Conservation (phyloP, 2,888 invertebrate species). For the Amorpha juglandis region DNA sequence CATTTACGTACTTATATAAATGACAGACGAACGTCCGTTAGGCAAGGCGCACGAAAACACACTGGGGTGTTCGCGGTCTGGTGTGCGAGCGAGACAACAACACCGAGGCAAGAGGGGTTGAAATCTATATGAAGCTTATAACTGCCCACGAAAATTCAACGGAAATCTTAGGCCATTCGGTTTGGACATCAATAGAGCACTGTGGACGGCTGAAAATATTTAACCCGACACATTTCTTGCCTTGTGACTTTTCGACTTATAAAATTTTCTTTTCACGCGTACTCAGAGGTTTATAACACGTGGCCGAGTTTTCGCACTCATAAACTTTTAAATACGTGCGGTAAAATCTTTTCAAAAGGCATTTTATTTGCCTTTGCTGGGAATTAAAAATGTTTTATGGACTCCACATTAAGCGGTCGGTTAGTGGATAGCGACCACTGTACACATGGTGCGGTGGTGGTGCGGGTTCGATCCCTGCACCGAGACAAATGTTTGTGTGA, state of each 20-base stretch:
- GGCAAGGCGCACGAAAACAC: constrained; percentile 51
- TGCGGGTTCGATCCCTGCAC: no score
- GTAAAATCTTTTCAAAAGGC: neutral
- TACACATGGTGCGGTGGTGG: no score
- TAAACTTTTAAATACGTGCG: constrained; percentile 10
- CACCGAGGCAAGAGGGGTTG: constrained; percentile 52
- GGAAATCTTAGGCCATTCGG: constrained; percentile 48
- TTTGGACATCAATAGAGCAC: constrained; percentile 45
- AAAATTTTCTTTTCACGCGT: neutral
- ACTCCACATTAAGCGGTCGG: neutral
- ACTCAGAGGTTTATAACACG: constrained; percentile 16
- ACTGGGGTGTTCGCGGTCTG: constrained; percentile 58
- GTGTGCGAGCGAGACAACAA: constrained; percentile 56
- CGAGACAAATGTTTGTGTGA: no score
- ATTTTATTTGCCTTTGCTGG: neutral
- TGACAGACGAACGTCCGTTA: constrained; percentile 42
- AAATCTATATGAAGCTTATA: constrained; percentile 66
- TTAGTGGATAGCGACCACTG: no score
- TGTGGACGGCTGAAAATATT: constrained; percentile 15
- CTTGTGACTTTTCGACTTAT: constrained; percentile 12
- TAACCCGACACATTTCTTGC: constrained; percentile 14
- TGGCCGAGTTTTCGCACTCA: constrained; percentile 22
- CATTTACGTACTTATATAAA: constrained; percentile 37
- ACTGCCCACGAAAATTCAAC: constrained; percentile 55
- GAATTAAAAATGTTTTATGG: neutral